These are phyloP conservation scores for Willowsia nigromaculata DNA, from an alignment of 2,888 invertebrate species.

Conservation along the genomic window DNA sequence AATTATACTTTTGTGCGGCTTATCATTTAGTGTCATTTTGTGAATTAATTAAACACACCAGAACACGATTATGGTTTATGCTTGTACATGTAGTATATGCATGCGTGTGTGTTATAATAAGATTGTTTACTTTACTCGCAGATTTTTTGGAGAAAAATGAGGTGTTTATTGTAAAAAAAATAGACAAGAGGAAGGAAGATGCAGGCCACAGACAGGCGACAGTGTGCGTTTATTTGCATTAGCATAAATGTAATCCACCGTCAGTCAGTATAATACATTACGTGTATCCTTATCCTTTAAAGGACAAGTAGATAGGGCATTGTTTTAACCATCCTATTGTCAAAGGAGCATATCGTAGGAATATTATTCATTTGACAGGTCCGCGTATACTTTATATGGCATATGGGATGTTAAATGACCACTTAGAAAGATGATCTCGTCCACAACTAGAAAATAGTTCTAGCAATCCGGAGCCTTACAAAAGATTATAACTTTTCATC, in stretches of 20 bases:
- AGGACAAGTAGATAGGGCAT: not conserved
- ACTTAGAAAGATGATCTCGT: too few species aligned
- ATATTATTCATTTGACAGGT: not conserved
- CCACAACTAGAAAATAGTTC: too few species aligned
- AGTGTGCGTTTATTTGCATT: not conserved
- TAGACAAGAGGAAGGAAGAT: conserved; percentile 58
- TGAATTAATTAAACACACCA: conserved; percentile 63
- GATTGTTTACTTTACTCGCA: not conserved
- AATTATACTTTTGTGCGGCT: conserved; percentile 60
- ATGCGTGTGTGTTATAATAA: not conserved
- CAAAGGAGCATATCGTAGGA: not conserved
- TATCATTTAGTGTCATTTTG: conserved; percentile 70
- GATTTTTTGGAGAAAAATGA: conserved; percentile 52
- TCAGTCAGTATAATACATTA: conserved; percentile 10
- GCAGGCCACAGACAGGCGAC: too few species aligned
- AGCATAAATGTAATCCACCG: not conserved
- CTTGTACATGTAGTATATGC: not conserved
- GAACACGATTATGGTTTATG: not conserved
- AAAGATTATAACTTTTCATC: too few species aligned
- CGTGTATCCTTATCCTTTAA: not conserved
- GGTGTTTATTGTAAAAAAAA: conserved; percentile 58
- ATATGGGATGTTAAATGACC: too few species aligned
- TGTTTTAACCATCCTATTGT: not conserved
- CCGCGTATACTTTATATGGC: too few species aligned
- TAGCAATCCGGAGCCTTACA: too few species aligned